Evolutionary conservation across 2,113 vertebrate species (phyloP).

Genomic region (Trogon surrucura): DNA sequence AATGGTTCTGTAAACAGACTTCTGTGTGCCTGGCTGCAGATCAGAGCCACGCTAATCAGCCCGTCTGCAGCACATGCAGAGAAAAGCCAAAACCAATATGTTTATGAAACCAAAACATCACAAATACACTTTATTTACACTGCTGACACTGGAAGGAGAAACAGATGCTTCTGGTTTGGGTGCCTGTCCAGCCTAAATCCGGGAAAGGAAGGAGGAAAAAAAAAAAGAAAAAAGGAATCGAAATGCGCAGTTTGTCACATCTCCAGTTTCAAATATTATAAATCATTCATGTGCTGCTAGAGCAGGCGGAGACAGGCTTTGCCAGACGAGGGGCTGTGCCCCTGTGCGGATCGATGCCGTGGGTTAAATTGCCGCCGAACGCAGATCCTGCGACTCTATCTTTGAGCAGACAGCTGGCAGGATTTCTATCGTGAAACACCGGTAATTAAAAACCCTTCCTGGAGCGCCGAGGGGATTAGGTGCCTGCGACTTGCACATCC

Average conservation of each 20-base stretch:
- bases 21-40: background rate
- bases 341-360: accelerated
- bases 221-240: background rate
- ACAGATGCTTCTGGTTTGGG: constrained; percentile 17
- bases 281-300: background rate
- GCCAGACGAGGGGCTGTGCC: background rate
- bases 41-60: background rate
- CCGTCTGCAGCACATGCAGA: background rate
- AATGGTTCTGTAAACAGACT: constrained; percentile 17
- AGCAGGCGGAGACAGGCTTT: background rate
- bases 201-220: background rate
- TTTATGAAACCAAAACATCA: constrained; percentile 4
- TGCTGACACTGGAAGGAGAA: background rate
- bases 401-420: background rate
- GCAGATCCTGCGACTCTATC: background rate
- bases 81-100: background rate
- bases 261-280: no score
- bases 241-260: background rate
- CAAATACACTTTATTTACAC: background rate
- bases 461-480: no score
- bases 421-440: background rate
- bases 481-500: background rate
- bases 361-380: background rate
- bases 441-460: background rate
- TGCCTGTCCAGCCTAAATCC: background rate